Conservation (phyloP, 30 jellyfish, hydroid and myxozoan species). For the Aurelia aurita region DNA sequence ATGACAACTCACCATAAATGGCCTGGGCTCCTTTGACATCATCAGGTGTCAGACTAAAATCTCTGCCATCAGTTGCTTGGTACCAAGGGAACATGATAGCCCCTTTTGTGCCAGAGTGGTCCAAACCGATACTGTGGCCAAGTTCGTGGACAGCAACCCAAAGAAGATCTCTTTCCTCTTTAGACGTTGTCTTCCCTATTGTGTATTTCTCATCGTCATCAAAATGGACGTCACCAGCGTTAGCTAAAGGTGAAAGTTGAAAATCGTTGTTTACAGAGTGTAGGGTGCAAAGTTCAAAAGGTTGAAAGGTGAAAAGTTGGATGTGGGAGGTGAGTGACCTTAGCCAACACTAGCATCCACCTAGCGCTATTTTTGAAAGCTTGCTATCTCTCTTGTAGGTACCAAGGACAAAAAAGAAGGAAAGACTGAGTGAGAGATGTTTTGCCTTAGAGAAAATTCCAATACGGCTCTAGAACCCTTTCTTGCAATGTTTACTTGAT, state of each 20-base stretch:
- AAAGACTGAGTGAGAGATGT: no score
- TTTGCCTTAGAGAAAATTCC: no score
- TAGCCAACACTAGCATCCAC: no score
- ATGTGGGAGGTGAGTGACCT: no score
- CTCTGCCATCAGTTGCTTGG: slow-evolving; percentile 51
- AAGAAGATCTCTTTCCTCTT: slow-evolving; percentile 51
- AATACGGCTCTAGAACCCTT: no score
- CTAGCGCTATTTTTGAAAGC: no score
- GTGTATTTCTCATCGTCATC: slow-evolving; percentile 95
- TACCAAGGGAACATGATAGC: slow-evolving; percentile 90
- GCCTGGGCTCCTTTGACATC: slow-evolving; percentile 84
- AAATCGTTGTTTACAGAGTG: no score
- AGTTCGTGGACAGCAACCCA: slow-evolving; percentile 95
- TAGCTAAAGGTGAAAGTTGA: slow-evolving; percentile 21
- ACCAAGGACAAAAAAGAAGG: no score
- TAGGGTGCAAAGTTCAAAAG: no score
- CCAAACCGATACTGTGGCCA: slow-evolving; percentile 92
- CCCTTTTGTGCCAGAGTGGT: slow-evolving; percentile 82
- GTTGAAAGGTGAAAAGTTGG: no score
- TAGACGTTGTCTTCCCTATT: slow-evolving; percentile 26
- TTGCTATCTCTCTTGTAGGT: no score
- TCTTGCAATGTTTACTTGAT: no score
- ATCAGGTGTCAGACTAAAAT: slow-evolving; percentile 62
- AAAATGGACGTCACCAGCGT: slow-evolving; percentile 94
- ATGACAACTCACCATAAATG: slow-evolving; percentile 72